phyloP scores from a whole-genome alignment of 1,140 invertebrate genomes.

The Drosophila repletoides region DNA sequence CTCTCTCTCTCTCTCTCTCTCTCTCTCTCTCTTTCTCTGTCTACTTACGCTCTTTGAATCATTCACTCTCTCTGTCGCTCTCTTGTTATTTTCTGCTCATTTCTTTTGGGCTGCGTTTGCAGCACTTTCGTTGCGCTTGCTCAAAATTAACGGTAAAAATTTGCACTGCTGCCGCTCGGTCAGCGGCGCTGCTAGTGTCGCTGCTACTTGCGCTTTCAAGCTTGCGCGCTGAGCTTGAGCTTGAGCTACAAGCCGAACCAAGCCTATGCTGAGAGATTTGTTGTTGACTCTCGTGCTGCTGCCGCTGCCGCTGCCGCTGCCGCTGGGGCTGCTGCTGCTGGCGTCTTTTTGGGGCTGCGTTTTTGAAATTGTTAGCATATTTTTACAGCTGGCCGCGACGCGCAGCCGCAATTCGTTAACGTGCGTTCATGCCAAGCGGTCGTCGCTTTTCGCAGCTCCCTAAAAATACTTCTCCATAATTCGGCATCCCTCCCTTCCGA shows the following conservation, averaged over 20 bases:
- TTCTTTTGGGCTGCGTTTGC: slow-evolving; percentile 10
- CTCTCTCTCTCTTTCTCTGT: too few relatives aligned
- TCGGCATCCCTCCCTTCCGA: not conserved
- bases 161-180: slow-evolving; percentile 32
- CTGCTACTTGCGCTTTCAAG: slow-evolving; percentile 72
- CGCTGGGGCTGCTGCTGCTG: slow-evolving; percentile 10
- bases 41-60: slow-evolving; percentile 1
- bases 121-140: slow-evolving; percentile 53
- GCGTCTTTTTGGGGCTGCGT: slow-evolving; percentile 66
- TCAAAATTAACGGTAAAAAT: slow-evolving; percentile 47
- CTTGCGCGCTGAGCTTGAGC: slow-evolving; percentile 14
- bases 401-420: slow-evolving; percentile 80
- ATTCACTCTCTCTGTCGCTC: not conserved
- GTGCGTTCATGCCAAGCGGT: slow-evolving; percentile 79
- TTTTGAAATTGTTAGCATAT: slow-evolving; percentile 81
- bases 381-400: slow-evolving; percentile 80
- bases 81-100: slow-evolving; percentile 1
- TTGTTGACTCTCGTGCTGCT: slow-evolving; percentile 24
- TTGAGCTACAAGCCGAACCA: slow-evolving; percentile 9
- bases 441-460: slow-evolving; percentile 63
- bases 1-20: not conserved
- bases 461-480: slow-evolving; percentile 12
- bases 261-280: slow-evolving; percentile 23
- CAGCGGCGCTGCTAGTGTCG: too few relatives aligned
- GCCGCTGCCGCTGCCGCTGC: slow-evolving; percentile 13